Evolutionary conservation across 2,113 vertebrate genomes (phyloP), one percentile per base, ranked within the genome.

Genomic region (Tiliqua scincoides): DNA sequence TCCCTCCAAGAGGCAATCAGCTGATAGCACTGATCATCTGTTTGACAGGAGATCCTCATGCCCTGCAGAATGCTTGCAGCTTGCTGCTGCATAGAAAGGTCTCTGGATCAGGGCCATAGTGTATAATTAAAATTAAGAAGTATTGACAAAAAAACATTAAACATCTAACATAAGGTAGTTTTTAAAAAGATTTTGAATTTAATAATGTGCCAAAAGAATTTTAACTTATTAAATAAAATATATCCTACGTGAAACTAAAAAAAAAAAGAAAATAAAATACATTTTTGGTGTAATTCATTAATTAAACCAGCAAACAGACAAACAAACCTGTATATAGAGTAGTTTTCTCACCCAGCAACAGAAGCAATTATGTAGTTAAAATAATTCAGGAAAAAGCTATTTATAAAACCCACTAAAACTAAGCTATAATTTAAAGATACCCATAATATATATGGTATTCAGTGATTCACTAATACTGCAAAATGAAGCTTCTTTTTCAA

Each of bases 191-290:
- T 94, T 95, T 94, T 96, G 94, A 93, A 95, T 92, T 96, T 96
- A 95, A 97, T 97, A 96, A 95, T 96, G 95, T 97, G 97, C 95
- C 96, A 95, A 94, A 96, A 95, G 94, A 95, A 94, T 94, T 96
- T 97, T 97, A 97, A 94, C 94, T 97, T 97, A 97, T 97, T 97
- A 97, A 97, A 97, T 96, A 96, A 97, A 97, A 97, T 97, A 97
- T 96, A 96, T 96, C 97, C 96, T 96, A 97, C 94, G 94, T 96
- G 95, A 96, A 95, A 92, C 97, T 97, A 97, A 96, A 96, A 94
- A 97, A 96, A 12, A 68, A 94, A 95, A 95, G 94, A 96, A 97
- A 97, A 97, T 96, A 97, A 95, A 97, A 97, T 95, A 96, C 92
- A 93, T 97, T 96, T 97, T 97, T 97, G 97, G 97, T 97, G 97